Conservation (phyloP, 2,113 vertebrate genomes). For the Bettongia penicillata region DNA sequence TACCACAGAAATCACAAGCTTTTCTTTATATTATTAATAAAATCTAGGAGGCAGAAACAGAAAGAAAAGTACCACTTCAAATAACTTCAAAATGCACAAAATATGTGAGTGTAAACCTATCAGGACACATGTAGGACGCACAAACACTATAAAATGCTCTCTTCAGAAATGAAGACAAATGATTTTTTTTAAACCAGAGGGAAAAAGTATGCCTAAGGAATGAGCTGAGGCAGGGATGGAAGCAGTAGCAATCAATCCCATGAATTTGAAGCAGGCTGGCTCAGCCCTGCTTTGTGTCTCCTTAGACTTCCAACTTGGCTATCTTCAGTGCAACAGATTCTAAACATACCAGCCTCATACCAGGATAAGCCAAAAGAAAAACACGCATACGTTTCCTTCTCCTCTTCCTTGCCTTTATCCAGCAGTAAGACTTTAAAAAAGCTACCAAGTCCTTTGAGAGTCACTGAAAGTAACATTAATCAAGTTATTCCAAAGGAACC, state of each 20-base stretch:
- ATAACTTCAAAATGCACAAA: not conserved
- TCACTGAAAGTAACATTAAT: not conserved
- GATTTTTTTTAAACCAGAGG: not conserved
- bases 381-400: slow-evolving; percentile 62
- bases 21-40: not conserved
- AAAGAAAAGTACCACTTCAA: not conserved
- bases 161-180: not conserved
- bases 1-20: not conserved
- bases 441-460: not conserved
- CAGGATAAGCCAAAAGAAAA: slow-evolving; percentile 54
- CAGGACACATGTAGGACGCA: not conserved
- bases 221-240: not conserved
- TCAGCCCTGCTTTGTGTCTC: slow-evolving; percentile 59
- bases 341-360: slow-evolving; percentile 63
- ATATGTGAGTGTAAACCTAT: not conserved
- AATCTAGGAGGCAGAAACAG: not conserved
- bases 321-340: slow-evolving; percentile 68
- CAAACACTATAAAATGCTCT: not conserved
- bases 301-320: slow-evolving; percentile 71
- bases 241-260: not conserved
- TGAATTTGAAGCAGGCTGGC: slow-evolving; percentile 53
- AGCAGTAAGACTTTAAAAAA: slow-evolving; percentile 27
- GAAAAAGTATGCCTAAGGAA: too few species aligned
- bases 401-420: slow-evolving; percentile 25
- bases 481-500: not conserved